Base-by-base conservation (phyloP, 92 coral and sea anemone species). In the Zoanthus sociatus region DNA sequence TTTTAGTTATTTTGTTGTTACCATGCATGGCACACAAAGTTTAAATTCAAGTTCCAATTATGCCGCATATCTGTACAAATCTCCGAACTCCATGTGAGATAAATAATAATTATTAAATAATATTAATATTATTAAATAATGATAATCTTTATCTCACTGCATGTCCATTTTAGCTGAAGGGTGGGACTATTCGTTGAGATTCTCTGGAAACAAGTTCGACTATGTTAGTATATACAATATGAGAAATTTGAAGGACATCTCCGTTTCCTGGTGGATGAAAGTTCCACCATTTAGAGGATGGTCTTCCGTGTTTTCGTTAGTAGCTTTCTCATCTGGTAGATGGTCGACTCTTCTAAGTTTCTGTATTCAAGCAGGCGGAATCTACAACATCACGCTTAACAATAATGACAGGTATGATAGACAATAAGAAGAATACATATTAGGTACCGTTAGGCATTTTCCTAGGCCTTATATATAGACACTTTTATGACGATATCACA, bases 171-270 rank as follows among this genome's bases (percentile, higher is more conserved):
- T 81, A 81, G 85, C 46, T 31, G 58, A 70, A 45, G 85, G 45
- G 14, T 81, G 85, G 85, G 85, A 81, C 47, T 81, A 81, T 66
- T 81, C 85, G 64, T 51, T 81, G 45, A 64, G 85, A 21, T 81
- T 81, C 74, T 45, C 46, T 81, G 85, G 85, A 44, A 63, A 58
- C 46, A 81, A 64, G 42, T 20, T 37, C 26, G 74, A 66, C 31
- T 81, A 42, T 47, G 85, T 81, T 21, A 46, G 70, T 20, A 46
- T 81, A 81, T 9, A 46, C 13, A 64, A 81, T 18, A 48, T 81
- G 20, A 63, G 74, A n/a, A 50, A 37, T 47, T 14, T 81, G 7
- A 20, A 66, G 18, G 6, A n/a, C 9, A 20, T 53, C 17, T 42
- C 32, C 1, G 75, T 66, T 64, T 30, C 46, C 14, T 81, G 85